Conservation (phyloP, 2,888 invertebrate genomes). For the Noctuana brunneofusca region DNA sequence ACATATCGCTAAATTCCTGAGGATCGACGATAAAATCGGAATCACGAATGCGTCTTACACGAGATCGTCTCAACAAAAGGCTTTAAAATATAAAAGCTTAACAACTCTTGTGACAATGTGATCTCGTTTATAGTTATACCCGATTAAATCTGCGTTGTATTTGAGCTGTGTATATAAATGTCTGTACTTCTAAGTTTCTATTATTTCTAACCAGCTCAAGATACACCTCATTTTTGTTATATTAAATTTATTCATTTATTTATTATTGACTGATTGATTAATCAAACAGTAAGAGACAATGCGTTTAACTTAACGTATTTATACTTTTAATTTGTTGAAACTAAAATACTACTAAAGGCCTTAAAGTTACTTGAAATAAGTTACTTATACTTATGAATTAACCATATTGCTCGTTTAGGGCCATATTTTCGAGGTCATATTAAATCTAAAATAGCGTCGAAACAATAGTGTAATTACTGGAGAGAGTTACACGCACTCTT, state of each 20-base stretch:
- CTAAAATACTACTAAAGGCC: too few species aligned
- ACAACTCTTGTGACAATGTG: constrained; percentile 34
- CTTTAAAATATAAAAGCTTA: constrained; percentile 39
- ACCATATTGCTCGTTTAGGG: constrained; percentile 17
- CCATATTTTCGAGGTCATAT: constrained; percentile 33
- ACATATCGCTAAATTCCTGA: constrained; percentile 54
- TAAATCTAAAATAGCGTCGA: constrained; percentile 36
- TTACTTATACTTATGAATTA: background rate
- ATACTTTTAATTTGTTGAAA: too few species aligned
- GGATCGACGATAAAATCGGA: constrained; percentile 61
- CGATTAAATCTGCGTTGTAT: background rate
- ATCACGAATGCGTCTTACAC: constrained; percentile 60
- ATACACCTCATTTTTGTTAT: too few species aligned
- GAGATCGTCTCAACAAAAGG: constrained; percentile 47
- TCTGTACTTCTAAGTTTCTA: background rate
- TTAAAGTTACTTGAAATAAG: too few species aligned
- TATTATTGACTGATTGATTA: too few species aligned
- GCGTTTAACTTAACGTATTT: too few species aligned
- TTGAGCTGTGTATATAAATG: background rate
- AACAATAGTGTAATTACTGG: constrained; percentile 66
- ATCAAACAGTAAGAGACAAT: too few species aligned
- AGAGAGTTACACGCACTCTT: constrained; percentile 74
- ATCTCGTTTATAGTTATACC: constrained; percentile 6
- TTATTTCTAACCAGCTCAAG: too few species aligned
- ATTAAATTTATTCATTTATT: too few species aligned